Evolutionary conservation across 2,888 invertebrate species (phyloP), one percentile per base, ranked within the genome.

Genomic region (Habrosyne pyritoides): DNA sequence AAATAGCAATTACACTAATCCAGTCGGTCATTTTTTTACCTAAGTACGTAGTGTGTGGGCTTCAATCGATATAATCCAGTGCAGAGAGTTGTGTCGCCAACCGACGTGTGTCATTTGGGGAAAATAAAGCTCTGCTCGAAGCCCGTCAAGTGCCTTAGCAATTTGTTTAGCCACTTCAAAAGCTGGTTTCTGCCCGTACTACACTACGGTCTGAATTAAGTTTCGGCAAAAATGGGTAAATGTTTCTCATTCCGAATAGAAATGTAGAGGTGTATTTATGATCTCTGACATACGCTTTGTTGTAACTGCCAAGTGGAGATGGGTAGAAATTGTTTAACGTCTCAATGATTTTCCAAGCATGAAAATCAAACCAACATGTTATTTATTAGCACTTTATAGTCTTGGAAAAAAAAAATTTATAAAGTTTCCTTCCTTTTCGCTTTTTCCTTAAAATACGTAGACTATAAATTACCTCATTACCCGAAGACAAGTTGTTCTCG

Each of bases 381-480:
- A 14, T 33, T 33, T n/a, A n/a, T 6, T 2, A 30, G 14, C 5
- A 36, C 6, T 36, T 36, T 36, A 36, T 36, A n/a, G 14, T 5
- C 8, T 18, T 18, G 7, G 14, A 8, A 42, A 42, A 42, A 42
- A 42, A 18, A 42, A 3, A 4, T 6, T 14, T 14, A 36, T 7
- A 18, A 14, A 18, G 2, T 12, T 8, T 3, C 5, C 12, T 2
- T n/a, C 12, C 24, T 24, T 24, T n/a, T n/a, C n/a, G n/a, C 24
- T 24, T 48, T 26, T 67, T 67, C 58, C 55, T 56, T 57, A 56
- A 56, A 63, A 54, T 56, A 67, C 69, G 71, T 71, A 72, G 86
- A 83, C 84, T 89, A 86, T 90, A 89, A 89, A 90, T 91, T 86
- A 87, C 77, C 83, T 88, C 83, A 89, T 91, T 90, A 89, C 79